Conservation (phyloP, 2,113 vertebrate species). For the Rutilus rutilus region DNA sequence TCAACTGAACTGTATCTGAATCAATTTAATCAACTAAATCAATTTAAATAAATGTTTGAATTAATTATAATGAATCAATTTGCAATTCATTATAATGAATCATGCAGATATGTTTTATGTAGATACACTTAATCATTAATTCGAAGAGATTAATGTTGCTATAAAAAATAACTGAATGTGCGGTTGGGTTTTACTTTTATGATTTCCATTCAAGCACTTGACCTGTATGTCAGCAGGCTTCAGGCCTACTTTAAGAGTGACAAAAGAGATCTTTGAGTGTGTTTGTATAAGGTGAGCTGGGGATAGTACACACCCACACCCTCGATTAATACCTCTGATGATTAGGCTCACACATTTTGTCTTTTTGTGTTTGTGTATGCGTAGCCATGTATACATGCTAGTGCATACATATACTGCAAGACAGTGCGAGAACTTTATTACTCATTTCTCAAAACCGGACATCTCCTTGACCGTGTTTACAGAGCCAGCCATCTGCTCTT, state of each 20-base stretch:
- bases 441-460: constrained; percentile 73
- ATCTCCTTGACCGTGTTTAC: constrained; percentile 72
- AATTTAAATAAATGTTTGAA: too few species aligned
- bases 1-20: too few species aligned
- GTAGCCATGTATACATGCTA: constrained; percentile 25
- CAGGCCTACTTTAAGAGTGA: constrained; percentile 29
- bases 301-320: constrained; percentile 26
- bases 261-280: constrained; percentile 39
- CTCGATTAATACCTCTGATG: constrained; percentile 12
- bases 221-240: constrained; percentile 24
- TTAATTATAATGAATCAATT: too few species aligned
- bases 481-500: constrained; percentile 69
- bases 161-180: background rate
- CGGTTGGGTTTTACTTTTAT: background rate
- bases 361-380: constrained; percentile 18
- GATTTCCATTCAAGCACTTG: constrained; percentile 21
- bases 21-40: too few species aligned
- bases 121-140: too few species aligned
- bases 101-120: too few species aligned
- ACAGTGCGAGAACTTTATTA: constrained; percentile 71
- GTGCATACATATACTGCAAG: constrained; percentile 70
- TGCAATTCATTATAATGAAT: too few species aligned
- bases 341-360: background rate
- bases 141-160: too few species aligned
- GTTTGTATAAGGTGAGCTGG: constrained; percentile 38